phyloP scores from a whole-genome alignment of 2,888 invertebrate genomes.

The Aradus depressus region DNA sequence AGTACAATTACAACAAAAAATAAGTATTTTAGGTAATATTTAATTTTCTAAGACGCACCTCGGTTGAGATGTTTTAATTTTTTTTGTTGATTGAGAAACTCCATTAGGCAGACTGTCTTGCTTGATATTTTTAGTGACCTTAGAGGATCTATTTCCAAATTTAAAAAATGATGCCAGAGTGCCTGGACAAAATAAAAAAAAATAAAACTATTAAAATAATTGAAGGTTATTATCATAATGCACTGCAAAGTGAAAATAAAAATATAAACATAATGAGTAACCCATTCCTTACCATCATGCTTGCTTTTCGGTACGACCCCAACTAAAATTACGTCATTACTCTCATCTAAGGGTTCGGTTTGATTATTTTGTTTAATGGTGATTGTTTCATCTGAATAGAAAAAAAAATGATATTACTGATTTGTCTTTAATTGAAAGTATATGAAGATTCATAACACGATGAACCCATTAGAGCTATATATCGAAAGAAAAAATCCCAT shows the following conservation, averaged over 20 bases:
- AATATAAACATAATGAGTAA: neutral
- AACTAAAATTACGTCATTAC: too few species aligned
- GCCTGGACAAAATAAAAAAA: conserved; percentile 7
- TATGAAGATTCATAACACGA: too few species aligned
- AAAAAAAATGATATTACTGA: too few species aligned
- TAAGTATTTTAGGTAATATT: neutral
- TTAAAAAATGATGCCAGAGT: conserved; percentile 21
- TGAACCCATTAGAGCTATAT: too few species aligned
- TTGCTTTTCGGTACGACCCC: conserved; percentile 16
- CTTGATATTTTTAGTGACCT: conserved; percentile 34
- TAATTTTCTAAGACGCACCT: neutral
- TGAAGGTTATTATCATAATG: neutral
- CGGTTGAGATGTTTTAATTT: conserved; percentile 35
- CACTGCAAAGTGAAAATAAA: neutral
- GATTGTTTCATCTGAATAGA: too few species aligned
- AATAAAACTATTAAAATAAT: neutral
- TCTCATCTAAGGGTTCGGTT: too few species aligned
- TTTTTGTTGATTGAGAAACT: conserved; percentile 52
- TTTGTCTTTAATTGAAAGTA: too few species aligned
- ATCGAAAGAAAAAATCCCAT: too few species aligned
- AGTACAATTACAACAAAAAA: neutral
- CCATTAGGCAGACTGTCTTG: conserved; percentile 59
- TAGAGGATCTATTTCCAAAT: conserved; percentile 11
- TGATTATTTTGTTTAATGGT: too few species aligned
- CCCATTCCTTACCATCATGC: conserved; percentile 15